These are phyloP conservation scores for Promerops cafer DNA, from an alignment of 2,113 vertebrate species.

Conservation along the genomic window DNA sequence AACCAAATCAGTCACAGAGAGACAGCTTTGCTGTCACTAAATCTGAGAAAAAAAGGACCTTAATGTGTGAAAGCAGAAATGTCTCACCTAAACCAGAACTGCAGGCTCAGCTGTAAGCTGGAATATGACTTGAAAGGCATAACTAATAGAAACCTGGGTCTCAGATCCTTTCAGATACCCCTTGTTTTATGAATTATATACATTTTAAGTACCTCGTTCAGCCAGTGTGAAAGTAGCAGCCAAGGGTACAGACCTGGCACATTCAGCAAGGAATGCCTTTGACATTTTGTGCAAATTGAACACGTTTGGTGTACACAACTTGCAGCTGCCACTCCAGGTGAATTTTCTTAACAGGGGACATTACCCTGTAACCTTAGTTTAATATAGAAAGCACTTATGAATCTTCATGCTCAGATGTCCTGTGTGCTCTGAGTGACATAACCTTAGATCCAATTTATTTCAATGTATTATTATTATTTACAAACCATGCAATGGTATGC, in stretches of 20 bases:
- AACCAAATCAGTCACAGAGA: background rate
- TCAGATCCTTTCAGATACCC: background rate
- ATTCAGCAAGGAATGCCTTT: background rate
- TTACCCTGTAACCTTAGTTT: background rate
- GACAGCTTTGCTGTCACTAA: background rate
- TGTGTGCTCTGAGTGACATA: background rate
- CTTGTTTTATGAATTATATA: background rate
- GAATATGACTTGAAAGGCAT: background rate
- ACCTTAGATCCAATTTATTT: background rate
- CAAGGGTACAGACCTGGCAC: background rate
- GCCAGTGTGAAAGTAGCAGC: background rate
- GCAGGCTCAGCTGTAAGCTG: background rate
- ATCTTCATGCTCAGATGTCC: background rate
- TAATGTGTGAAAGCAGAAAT: slow-evolving; percentile 21
- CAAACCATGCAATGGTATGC: background rate
- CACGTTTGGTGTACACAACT: background rate
- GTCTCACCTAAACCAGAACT: background rate
- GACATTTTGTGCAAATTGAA: background rate
- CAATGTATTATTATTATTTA: background rate
- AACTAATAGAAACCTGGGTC: background rate
- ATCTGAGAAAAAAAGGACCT: slow-evolving; percentile 17
- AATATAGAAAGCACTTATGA: background rate
- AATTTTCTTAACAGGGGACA: background rate
- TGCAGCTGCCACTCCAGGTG: background rate
- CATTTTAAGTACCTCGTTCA: background rate